Evolutionary conservation across 1,140 invertebrate species (phyloP).

Genomic region (Bombus difficillimus): DNA sequence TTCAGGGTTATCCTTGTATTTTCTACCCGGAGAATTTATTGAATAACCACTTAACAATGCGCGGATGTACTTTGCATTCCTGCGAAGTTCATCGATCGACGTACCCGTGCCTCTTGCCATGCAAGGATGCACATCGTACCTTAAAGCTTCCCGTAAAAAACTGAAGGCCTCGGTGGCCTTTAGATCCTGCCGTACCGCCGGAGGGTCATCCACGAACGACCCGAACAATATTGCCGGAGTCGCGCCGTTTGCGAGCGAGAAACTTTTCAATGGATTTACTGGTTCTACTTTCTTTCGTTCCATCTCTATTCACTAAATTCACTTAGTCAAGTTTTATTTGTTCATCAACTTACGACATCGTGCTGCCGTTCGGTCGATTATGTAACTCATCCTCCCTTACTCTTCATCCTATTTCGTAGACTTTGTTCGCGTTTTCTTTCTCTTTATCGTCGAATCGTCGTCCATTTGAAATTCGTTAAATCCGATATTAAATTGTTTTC

Average conservation of each 20-base stretch:
- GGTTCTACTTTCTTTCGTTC: conserved; percentile 66
- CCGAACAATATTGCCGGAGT: conserved; percentile 63
- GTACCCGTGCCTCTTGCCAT: conserved; percentile 39
- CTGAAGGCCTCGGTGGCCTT: conserved; percentile 43
- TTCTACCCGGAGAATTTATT: conserved; percentile 30
- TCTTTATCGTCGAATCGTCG: background rate
- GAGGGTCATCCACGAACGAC: conserved; percentile 62
- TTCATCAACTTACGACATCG: conserved; percentile 66
- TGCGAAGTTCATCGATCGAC: conserved; percentile 56
- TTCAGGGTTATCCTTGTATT: background rate
- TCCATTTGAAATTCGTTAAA: background rate
- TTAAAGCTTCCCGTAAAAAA: conserved; percentile 37
- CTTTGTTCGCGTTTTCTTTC: background rate
- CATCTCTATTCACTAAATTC: conserved; percentile 70
- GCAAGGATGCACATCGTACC: conserved; percentile 44
- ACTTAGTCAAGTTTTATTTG: conserved; percentile 74
- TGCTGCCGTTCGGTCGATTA: conserved; percentile 68
- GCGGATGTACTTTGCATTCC: conserved; percentile 55
- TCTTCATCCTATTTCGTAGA: background rate
- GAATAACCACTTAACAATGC: conserved; percentile 49
- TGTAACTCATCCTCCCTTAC: conserved; percentile 57
- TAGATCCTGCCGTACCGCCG: conserved; percentile 49
- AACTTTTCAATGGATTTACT: conserved; percentile 73
- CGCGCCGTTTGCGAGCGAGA: conserved; percentile 66
- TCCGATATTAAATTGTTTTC: background rate